Percentiles rank a stretch among this genome's conserved stretches.
Conservation (phyloP, 2,113 vertebrate species). For the Chlorocebus sabaeus region DNA sequence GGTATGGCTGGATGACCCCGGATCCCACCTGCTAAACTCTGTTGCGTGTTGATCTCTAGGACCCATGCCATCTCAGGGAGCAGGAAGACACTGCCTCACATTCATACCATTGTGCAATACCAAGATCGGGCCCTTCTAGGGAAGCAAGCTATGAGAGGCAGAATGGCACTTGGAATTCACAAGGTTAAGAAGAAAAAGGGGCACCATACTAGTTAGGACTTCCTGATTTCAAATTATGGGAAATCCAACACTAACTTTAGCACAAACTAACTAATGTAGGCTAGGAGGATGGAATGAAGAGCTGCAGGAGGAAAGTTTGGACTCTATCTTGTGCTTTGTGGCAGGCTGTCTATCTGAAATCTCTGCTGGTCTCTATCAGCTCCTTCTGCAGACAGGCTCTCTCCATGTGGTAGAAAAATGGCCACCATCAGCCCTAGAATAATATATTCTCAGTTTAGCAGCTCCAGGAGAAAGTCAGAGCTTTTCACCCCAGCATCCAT, state of each 20-base stretch:
- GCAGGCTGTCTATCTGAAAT: neutral
- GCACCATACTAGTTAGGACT: neutral
- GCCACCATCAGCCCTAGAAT: neutral
- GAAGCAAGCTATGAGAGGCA: neutral
- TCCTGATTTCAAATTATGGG: neutral
- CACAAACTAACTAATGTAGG: neutral
- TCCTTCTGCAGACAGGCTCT: neutral
- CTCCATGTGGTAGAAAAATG: neutral
- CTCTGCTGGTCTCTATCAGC: neutral
- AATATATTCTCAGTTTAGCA: neutral
- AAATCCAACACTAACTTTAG: neutral
- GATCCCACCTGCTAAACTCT: too few species aligned
- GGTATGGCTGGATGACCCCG: too few species aligned
- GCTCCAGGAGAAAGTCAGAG: neutral
- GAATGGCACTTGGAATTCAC: neutral
- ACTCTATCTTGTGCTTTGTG: neutral
- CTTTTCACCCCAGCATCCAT: neutral
- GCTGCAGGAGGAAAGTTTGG: neutral
- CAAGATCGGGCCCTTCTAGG: neutral
- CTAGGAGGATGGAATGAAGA: neutral
- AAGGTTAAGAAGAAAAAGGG: neutral
- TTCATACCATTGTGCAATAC: too few species aligned
- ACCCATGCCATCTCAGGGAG: neutral
- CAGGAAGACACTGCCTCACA: rapidly evolving
- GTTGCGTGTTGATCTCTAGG: rapidly evolving